These are phyloP conservation scores for Mythimna impura DNA, from an alignment of 2,888 invertebrate species.

Conservation along the genomic window DNA sequence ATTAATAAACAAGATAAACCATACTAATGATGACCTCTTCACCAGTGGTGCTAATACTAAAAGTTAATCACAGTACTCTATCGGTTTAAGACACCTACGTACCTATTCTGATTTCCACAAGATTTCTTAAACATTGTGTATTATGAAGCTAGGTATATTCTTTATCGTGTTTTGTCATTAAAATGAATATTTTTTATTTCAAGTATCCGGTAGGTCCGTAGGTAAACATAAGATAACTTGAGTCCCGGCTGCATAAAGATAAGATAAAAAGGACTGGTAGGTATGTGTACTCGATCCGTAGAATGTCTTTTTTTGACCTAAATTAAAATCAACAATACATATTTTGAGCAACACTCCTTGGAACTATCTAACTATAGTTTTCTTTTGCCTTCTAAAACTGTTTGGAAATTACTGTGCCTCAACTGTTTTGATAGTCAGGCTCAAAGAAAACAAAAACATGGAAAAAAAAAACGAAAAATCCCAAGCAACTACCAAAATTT, in stretches of 20 bases:
- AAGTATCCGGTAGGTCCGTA: slow-evolving; percentile 68
- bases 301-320: slow-evolving; percentile 47
- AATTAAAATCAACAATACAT: slow-evolving; percentile 36
- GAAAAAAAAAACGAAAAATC: neutral
- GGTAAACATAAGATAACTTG: slow-evolving; percentile 56
- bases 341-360: slow-evolving; percentile 23
- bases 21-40: neutral
- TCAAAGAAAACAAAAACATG: no score
- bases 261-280: slow-evolving; percentile 60
- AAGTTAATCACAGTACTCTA: neutral
- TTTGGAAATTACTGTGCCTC: neutral
- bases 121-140: neutral
- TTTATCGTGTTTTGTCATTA: slow-evolving; percentile 42
- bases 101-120: neutral
- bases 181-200: slow-evolving; percentile 29
- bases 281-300: slow-evolving; percentile 44
- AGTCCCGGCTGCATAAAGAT: slow-evolving; percentile 60
- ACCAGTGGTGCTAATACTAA: neutral
- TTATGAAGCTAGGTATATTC: neutral
- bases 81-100: no score
- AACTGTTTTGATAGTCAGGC: neutral
- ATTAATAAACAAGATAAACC: neutral
- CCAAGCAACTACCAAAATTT: no score
- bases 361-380: neutral
- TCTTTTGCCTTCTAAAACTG: neutral